Evolutionary conservation across 2,888 invertebrate species (phyloP), one percentile per base, ranked within the genome.

Genomic region (Nebria salina): DNA sequence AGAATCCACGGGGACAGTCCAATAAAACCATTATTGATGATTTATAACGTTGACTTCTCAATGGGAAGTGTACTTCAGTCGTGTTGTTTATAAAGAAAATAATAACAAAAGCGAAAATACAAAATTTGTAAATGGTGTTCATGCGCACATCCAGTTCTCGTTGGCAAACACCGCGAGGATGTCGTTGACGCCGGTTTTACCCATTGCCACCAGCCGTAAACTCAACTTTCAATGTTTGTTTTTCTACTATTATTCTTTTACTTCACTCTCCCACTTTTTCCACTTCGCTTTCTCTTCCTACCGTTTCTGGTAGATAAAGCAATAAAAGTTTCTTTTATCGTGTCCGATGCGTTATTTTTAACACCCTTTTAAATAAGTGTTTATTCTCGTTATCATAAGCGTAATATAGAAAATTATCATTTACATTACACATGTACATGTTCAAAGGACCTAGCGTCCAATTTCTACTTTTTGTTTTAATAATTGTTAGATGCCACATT

Each of bases 11-110:
- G 68, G 43, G 68, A 80, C 64, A 25, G 80, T 80, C 80, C 80
- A 75, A 80, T 80, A 80, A 80, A 80, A 80, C 75, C 80, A 80
- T 80, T 80, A 80, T 80, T 80, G 75, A 75, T 80, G 80, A 80
- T 80, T 80, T 80, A 80, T 72, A 8, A 75, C 26, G 75, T 26
- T 70, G 75, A 75, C 80, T 75, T 80, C 70, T 75, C 80, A 75
- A 78, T 75, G 80, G 75, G 75, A 80, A 70, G 75, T 75, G 66
- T 75, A 64, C 72, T 68, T 80, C 54, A 43, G 73, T 65, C 80
- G 20, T 64, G 75, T 65, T 80, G 75, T 80, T 80, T 80, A 80
- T 75, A 80, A 80, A 80, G 80, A 80, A 80, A 80, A 80, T 80
- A 80, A 80, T 80, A 80, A 80, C 80, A 80, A 80, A 75, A 74